Base-by-base conservation (phyloP, 2,113 vertebrate species). In the Taxidea taxus region DNA sequence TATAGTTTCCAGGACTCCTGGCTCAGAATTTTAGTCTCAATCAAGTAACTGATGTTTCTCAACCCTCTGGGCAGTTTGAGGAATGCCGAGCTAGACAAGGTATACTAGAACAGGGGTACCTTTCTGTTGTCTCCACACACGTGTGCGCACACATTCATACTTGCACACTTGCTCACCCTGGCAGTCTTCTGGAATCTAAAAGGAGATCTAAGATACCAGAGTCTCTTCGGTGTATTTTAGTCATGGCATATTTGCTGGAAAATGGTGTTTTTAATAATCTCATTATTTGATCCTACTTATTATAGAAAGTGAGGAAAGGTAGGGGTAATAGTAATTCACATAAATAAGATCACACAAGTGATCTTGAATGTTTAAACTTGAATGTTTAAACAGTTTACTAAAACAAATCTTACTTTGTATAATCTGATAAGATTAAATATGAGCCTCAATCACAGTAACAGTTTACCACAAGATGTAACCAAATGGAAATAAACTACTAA, bases 21-120 rank as follows among this genome's bases (percentile, higher is more conserved):
- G 72, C 29, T 92, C 56, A 92, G 72, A 90, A 90, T 86, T 96
- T 92, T 68, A 86, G 7, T 94, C 23, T 91, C 42, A 84, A 70
- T 47, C 29, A 90, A 72, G 51, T 66, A 83, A 80, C 3, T 87
- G 31, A 74, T 87, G 20, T 75, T 93, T 94, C 47, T 39, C 58
- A 88, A 25, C 21, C 20, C 87, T 86, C 39, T 60, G n/a, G n/a
- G 16, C 11, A 6, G 27, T 58, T 75, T 97, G 60, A 80, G 29
- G 39, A 93, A 90, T 82, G 68, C 14, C 29, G 54, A 91, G 91
- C 39, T 51, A 85, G 12, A 39, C 37, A 93, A 91, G 80, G 27
- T 21, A 91, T 77, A 93, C 31, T 87, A 84, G 42, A 72, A 68
- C 49, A 58, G 37, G 23, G 21, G 29, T 74, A 42, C 7, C 37